A percentile compares a stretch with the other conserved stretches of the same genome.
phyloP scores from a whole-genome alignment of 2,113 vertebrate species.

The Rattus norvegicus region DNA sequence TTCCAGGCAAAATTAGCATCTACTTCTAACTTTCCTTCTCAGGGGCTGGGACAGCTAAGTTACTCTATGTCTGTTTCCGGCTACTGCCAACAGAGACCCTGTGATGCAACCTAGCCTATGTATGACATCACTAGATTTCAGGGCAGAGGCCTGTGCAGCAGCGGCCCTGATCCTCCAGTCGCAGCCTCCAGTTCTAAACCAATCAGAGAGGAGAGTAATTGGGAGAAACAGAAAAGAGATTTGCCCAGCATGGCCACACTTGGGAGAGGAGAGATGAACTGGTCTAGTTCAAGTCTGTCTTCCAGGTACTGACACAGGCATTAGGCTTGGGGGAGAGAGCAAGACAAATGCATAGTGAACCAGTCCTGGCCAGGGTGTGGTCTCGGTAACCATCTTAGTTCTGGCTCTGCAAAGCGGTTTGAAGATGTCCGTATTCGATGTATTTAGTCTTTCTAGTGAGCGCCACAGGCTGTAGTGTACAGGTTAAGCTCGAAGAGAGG shows the following conservation, averaged over 20 bases:
- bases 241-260: background rate
- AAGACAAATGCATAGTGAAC: background rate
- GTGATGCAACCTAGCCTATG: background rate
- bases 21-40: background rate
- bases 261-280: background rate
- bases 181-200: background rate
- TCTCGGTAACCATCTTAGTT: too few relatives aligned
- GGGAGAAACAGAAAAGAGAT: background rate
- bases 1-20: background rate
- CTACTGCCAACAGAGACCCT: background rate
- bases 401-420: background rate
- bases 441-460: background rate
- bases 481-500: background rate
- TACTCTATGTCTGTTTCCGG: background rate
- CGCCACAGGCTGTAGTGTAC: background rate
- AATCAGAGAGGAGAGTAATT: background rate
- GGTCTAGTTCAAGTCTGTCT: background rate
- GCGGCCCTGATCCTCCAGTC: background rate
- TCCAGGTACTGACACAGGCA: fast-evolving
- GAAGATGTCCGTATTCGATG: background rate
- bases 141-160: background rate
- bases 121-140: background rate
- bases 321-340: background rate
- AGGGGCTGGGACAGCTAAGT: background rate
- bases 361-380: background rate